Base-by-base conservation (phyloP, 2,113 vertebrate species). In the Mola mola region DNA sequence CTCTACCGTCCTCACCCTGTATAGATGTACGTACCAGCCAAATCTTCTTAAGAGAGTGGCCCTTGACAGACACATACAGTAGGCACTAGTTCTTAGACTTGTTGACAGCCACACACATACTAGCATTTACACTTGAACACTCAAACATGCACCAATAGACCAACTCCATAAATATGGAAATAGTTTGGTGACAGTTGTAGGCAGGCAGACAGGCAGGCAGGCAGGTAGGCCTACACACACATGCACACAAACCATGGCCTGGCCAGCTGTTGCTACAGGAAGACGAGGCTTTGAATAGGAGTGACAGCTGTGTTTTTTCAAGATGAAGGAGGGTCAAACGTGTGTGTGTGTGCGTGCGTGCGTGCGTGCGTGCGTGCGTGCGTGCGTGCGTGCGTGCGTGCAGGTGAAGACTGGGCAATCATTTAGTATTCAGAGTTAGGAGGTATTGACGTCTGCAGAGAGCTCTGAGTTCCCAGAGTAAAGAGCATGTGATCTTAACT, bases 231-330 rank as follows among this genome's bases (percentile, higher is more conserved):
- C 9, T 36, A 24, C 51, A 21, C 46, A 56, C 53, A 70, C 64
- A 59, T 33, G 41, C 52, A n/a, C 12, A 56, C 46, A 48, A 55
- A 55, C 49, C 64, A 47, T 38, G 48, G 57, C 64, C 67, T 71
- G 70, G 56, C 82, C 85, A 88, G 86, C 85, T 90, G 37, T 38
- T 38, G 87, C 81, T 88, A 22, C 33, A 34, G 61, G 79, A 84
- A 75, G 65, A 74, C 16, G 66, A 59, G 61, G 58, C 65, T 69
- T 70, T 85, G 75, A 87, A 86, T 82, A 78, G 75, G 80, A 81
- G 77, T 66, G 84, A 84, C 89, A 89, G 87, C 89, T 89, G 87
- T 83, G 75, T 88, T 89, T 88, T 87, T 79, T 85, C 47, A 58
- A 69, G 61, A 66, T 56, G 77, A 69, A 73, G 74, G 72, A 79